Evolutionary conservation across 2,888 invertebrate species (phyloP).

Genomic region (Hydroisotoma schaefferi): DNA sequence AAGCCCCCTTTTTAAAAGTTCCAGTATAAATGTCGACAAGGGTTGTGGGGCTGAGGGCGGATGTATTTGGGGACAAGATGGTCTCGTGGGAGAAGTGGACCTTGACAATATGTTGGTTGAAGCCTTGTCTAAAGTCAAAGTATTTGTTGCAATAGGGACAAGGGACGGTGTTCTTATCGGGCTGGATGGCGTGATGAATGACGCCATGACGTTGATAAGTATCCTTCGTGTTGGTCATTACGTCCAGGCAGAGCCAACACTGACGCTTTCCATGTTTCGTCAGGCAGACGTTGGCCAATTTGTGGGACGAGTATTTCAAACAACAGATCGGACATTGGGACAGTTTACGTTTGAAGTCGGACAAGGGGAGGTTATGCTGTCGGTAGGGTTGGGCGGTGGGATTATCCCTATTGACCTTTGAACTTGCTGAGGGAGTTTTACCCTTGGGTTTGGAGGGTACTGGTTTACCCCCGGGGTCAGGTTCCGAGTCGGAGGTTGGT

Average conservation of each 20-base stretch:
- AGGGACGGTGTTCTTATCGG: conserved; percentile 1
- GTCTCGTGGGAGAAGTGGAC: conserved; percentile 24
- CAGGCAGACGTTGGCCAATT: conserved; percentile 22
- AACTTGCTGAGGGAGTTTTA: background rate
- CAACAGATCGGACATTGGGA: conserved; percentile 21
- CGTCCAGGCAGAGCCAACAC: conserved; percentile 25
- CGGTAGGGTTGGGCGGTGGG: background rate
- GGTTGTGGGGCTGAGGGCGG: conserved; percentile 11
- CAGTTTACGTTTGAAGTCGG: conserved; percentile 18
- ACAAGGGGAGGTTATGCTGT: conserved; percentile 24
- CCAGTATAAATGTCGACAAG: conserved; percentile 29
- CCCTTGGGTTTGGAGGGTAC: background rate
- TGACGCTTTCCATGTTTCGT: conserved; percentile 24
- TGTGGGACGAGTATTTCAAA: conserved; percentile 18
- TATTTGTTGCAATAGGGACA: conserved; percentile 24
- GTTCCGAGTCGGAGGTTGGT: background rate
- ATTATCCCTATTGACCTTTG: too few species aligned
- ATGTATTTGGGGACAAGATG: conserved; percentile 3
- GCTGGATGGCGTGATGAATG: conserved; percentile 11
- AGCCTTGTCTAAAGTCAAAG: conserved; percentile 29
- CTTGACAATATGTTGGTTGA: conserved; percentile 31
- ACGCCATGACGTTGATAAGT: conserved; percentile 19
- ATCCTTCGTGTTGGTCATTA: conserved; percentile 21
- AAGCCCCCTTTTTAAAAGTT: too few species aligned
- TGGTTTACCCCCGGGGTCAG: background rate